Conservation (phyloP, 2,888 invertebrate genomes). For the Dryomyza anilis region DNA sequence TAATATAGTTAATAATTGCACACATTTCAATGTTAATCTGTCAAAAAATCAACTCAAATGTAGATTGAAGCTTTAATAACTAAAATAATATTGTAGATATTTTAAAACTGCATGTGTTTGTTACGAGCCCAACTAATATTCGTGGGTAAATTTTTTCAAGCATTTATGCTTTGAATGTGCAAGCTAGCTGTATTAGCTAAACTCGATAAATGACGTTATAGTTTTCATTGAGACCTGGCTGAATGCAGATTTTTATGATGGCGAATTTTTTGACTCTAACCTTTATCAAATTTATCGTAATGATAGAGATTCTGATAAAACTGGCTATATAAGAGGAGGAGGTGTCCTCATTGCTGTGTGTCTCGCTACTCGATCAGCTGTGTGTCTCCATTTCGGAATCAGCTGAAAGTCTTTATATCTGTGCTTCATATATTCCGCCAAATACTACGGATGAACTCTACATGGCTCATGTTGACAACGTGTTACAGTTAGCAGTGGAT, state of each 20-base stretch:
- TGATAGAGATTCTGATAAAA: conserved; percentile 1
- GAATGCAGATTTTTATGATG: not conserved
- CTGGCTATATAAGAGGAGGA: not conserved
- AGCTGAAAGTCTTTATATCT: not conserved
- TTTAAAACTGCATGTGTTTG: no score
- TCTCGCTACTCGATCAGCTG: not conserved
- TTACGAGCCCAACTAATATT: no score
- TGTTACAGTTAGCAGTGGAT: not conserved
- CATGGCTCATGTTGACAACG: not conserved
- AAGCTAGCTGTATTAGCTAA: no score
- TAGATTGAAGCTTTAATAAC: no score
- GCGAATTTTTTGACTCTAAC: not conserved
- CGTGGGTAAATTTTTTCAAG: no score
- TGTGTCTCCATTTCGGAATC: not conserved
- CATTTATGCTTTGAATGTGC: no score
- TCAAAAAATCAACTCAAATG: no score
- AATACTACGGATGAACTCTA: not conserved
- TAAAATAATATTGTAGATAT: no score
- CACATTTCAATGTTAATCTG: no score
- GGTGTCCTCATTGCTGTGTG: not conserved
- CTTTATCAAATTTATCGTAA: not conserved
- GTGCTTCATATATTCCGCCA: not conserved
- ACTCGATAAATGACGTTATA: no score
- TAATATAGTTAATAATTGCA: no score
- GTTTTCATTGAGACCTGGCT: not conserved